phyloP scores from a whole-genome alignment of 2,888 invertebrate genomes.

The Acleris holmiana region DNA sequence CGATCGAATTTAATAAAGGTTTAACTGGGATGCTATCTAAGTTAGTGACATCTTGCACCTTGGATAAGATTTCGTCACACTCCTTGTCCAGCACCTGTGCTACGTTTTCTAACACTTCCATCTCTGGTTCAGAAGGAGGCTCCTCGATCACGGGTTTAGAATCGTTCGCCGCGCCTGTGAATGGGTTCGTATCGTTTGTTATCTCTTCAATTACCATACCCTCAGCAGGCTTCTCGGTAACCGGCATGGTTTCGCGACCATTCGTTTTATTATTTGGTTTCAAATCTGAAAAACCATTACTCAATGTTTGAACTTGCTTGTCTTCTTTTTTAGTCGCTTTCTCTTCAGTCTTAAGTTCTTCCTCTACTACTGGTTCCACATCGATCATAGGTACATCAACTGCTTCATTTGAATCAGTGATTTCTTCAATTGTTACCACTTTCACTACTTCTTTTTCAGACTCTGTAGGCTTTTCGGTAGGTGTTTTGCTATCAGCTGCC shows the following conservation, averaged over 20 bases:
- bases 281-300: constrained; percentile 54
- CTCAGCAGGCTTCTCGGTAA: constrained; percentile 51
- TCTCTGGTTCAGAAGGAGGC: constrained; percentile 59
- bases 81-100: constrained; percentile 77
- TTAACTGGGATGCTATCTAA: constrained; percentile 71
- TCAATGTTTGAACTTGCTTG: constrained; percentile 61
- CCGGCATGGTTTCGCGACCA: constrained; percentile 43
- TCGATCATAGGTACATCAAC: constrained; percentile 51
- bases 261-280: constrained; percentile 54
- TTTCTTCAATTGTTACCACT: constrained; percentile 55
- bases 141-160: constrained; percentile 71
- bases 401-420: constrained; percentile 53
- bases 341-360: constrained; percentile 47
- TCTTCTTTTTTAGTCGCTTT: constrained; percentile 55
- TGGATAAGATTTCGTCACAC: constrained; percentile 77
- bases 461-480: constrained; percentile 9
- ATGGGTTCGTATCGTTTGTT: constrained; percentile 56
- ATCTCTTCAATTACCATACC: constrained; percentile 68
- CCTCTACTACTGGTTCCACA: constrained; percentile 54
- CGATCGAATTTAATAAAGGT: constrained; percentile 66
- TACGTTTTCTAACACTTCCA: constrained; percentile 70
- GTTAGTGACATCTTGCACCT: constrained; percentile 76
- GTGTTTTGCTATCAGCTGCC: constrained; percentile 43
- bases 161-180: constrained; percentile 63
- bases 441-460: constrained; percentile 43